These are phyloP conservation scores for Papilio demoleus DNA, from an alignment of 2,888 invertebrate genomes.

Conservation along the genomic window DNA sequence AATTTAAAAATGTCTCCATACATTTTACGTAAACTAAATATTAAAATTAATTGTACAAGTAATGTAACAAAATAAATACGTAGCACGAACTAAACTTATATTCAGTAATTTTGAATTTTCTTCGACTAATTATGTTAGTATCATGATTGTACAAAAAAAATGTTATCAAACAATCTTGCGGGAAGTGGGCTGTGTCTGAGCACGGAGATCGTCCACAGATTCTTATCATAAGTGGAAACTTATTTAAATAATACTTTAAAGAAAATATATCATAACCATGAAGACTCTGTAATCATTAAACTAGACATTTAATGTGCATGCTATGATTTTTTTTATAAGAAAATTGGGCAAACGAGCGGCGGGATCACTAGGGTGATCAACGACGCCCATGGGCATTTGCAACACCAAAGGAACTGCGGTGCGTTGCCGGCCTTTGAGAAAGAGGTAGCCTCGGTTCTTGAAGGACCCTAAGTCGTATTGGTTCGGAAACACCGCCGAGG, in stretches of 20 bases:
- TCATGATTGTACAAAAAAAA: constrained; percentile 43
- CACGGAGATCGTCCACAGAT: constrained; percentile 17
- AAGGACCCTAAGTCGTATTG: too few relatives aligned
- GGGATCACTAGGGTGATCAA: too few relatives aligned
- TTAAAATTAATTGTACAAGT: not conserved
- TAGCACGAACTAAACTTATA: not conserved
- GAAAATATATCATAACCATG: constrained; percentile 7
- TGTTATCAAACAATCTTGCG: constrained; percentile 40
- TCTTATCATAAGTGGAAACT: constrained; percentile 24
- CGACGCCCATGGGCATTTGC: too few relatives aligned
- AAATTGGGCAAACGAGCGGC: too few relatives aligned
- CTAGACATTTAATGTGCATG: too few relatives aligned
- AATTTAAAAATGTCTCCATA: not conserved
- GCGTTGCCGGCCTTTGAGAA: too few relatives aligned
- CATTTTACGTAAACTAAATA: not conserved
- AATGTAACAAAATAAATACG: not conserved
- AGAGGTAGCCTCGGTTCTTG: too few relatives aligned
- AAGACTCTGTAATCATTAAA: too few relatives aligned
- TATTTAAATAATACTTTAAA: constrained; percentile 17
- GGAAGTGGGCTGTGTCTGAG: constrained; percentile 26
- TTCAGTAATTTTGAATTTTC: constrained; percentile 30
- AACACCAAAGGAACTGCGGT: too few relatives aligned
- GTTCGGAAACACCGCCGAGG: too few relatives aligned
- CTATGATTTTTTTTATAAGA: too few relatives aligned
- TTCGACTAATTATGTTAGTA: constrained; percentile 17